These are phyloP conservation scores for Paratilapia polleni DNA, from an alignment of 2,113 vertebrate genomes.

Conservation along the genomic window DNA sequence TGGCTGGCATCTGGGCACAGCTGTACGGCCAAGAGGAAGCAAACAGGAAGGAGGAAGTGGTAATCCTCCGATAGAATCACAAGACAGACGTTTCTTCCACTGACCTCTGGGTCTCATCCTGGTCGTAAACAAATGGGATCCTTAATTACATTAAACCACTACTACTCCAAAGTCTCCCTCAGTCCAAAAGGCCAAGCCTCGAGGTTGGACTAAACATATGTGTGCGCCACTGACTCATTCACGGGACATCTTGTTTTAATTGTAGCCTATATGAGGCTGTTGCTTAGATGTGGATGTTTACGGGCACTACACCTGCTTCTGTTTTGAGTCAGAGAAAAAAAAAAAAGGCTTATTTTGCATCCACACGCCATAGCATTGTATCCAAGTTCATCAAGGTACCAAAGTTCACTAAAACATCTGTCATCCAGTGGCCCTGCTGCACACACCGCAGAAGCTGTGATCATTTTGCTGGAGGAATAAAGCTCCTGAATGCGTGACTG, in stretches of 20 bases:
- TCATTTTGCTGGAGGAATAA: constrained; percentile 34
- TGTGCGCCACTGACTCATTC: constrained; percentile 50
- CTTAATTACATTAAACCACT: constrained; percentile 57
- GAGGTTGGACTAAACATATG: constrained; percentile 29
- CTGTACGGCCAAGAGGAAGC: constrained; percentile 67
- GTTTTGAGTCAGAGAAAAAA: constrained; percentile 39
- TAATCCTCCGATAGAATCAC: constrained; percentile 67
- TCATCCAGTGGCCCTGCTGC: constrained; percentile 27
- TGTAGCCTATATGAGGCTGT: constrained; percentile 26
- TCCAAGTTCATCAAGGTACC: constrained; percentile 35
- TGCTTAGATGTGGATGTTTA: constrained; percentile 61
- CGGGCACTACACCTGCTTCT: constrained; percentile 71
- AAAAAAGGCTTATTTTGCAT: constrained; percentile 16
- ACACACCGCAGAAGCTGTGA: constrained; percentile 44
- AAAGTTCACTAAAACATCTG: constrained; percentile 50
- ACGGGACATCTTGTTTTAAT: constrained; percentile 70
- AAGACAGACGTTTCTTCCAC: constrained; percentile 45
- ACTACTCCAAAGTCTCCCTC: constrained; percentile 30
- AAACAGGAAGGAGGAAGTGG: constrained; percentile 78
- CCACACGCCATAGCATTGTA: constrained; percentile 23
- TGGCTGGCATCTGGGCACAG: constrained; percentile 57
- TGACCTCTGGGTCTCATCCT: constrained; percentile 67
- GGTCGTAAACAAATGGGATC: neutral
- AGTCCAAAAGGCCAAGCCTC: constrained; percentile 30
- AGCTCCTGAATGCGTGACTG: constrained; percentile 36